Percentiles rank a stretch among this genome's conserved stretches.
Evolutionary conservation across 2,888 invertebrate genomes (phyloP).

Genomic region (Andrena dorsata): DNA sequence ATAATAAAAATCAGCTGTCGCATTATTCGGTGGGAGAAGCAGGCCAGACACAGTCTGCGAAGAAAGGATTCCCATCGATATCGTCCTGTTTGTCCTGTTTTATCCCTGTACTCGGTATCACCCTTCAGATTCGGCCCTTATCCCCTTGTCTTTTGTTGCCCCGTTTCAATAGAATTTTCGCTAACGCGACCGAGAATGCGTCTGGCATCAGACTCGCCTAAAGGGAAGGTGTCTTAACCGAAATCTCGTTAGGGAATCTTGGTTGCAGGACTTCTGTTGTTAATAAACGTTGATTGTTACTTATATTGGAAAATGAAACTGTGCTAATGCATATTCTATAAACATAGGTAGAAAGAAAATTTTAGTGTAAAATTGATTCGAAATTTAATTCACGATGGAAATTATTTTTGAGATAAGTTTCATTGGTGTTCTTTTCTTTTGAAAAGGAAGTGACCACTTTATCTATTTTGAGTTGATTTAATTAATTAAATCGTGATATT

Average conservation of each 20-base stretch:
- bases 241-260: constrained; percentile 1
- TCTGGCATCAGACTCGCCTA: background rate
- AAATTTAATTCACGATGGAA: too few relatives aligned
- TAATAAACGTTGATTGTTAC: too few relatives aligned
- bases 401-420: too few relatives aligned
- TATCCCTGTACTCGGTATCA: background rate
- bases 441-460: too few relatives aligned
- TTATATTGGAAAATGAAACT: too few relatives aligned
- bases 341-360: too few relatives aligned
- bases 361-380: too few relatives aligned
- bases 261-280: too few relatives aligned
- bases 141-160: background rate
- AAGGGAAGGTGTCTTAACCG: background rate
- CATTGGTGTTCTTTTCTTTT: too few relatives aligned
- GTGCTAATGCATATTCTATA: too few relatives aligned
- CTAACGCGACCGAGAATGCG: constrained; percentile 1
- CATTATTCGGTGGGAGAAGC: constrained; percentile 32
- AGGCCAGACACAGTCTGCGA: background rate
- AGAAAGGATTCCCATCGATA: constrained; percentile 23
- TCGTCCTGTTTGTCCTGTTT: constrained; percentile 48
- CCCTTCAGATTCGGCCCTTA: background rate
- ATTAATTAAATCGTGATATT: too few relatives aligned
- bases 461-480: too few relatives aligned
- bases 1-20: constrained; percentile 51
- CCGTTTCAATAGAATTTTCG: background rate